phyloP scores from a whole-genome alignment of 2,797 vertebrate species.

The Poecilia wingei region DNA sequence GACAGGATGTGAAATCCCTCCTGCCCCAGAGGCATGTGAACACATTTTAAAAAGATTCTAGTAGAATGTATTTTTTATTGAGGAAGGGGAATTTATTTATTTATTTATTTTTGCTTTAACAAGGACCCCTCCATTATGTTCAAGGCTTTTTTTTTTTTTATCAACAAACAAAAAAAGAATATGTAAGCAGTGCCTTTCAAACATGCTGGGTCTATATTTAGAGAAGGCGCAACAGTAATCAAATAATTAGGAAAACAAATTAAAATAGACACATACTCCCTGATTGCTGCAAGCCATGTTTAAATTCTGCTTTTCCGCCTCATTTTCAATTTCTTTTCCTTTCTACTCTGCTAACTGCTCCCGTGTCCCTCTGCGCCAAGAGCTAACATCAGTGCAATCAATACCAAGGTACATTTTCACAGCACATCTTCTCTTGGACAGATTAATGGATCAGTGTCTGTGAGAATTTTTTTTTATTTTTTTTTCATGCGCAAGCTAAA shows the following conservation, averaged over 20 bases:
- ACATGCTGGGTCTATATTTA: slow-evolving; percentile 70
- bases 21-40: slow-evolving; percentile 67
- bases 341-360: slow-evolving; percentile 34
- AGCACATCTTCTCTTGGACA: slow-evolving; percentile 44
- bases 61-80: slow-evolving; percentile 53
- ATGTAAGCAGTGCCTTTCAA: slow-evolving; percentile 54
- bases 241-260: slow-evolving; percentile 82
- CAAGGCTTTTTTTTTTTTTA: slow-evolving; percentile 49
- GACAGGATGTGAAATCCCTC: slow-evolving; percentile 51
- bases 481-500: slow-evolving; percentile 11
- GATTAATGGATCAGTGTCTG: slow-evolving; percentile 49
- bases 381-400: slow-evolving; percentile 46
- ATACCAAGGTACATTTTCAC: slow-evolving; percentile 38
- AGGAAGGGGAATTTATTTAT: slow-evolving; percentile 11
- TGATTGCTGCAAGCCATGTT: slow-evolving; percentile 67
- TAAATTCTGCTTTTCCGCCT: slow-evolving; percentile 29
- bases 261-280: slow-evolving; percentile 77
- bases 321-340: slow-evolving; percentile 37
- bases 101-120: not conserved
- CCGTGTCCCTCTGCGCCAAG: slow-evolving; percentile 41
- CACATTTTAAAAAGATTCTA: slow-evolving; percentile 52
- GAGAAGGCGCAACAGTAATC: slow-evolving; percentile 73
- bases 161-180: slow-evolving; percentile 73
- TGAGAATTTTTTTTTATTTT: slow-evolving; percentile 2
- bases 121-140: slow-evolving; percentile 32